Conservation (phyloP, 2,888 invertebrate genomes). For the Folsomia manolachei region DNA sequence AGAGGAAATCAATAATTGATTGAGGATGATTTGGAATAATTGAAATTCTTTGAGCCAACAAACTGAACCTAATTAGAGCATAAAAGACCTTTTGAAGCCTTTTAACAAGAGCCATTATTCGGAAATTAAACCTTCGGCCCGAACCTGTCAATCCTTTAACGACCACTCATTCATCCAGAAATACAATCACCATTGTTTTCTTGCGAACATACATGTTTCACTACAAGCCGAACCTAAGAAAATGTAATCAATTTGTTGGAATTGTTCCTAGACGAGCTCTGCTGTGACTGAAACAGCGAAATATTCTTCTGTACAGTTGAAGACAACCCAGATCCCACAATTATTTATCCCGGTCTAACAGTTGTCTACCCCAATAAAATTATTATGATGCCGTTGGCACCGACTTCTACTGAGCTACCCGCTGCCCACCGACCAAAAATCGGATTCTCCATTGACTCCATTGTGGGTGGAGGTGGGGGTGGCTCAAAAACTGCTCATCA, state of each 20-base stretch:
- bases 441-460: slow-evolving; percentile 91
- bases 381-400: slow-evolving; percentile 88
- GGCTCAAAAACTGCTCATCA: not conserved
- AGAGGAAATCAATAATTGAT: not conserved
- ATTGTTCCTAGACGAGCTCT: slow-evolving; percentile 7
- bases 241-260: slow-evolving; percentile 1
- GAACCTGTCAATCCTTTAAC: slow-evolving; percentile 3
- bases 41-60: slow-evolving; percentile 11
- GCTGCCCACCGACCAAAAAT: slow-evolving; percentile 83
- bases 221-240: not conserved
- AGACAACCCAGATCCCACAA: not conserved
- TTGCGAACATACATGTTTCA: not conserved
- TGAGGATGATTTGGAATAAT: slow-evolving; percentile 10
- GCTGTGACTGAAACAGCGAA: not conserved
- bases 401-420: slow-evolving; percentile 86
- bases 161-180: not conserved
- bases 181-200: not conserved
- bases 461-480: slow-evolving; percentile 67
- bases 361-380: slow-evolving; percentile 29
- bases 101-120: not conserved
- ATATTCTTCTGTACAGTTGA: not conserved
- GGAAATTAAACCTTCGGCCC: not conserved
- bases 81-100: not conserved
- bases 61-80: slow-evolving; percentile 6
- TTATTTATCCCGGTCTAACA: too few relatives aligned